Base-by-base conservation (phyloP, 1,140 invertebrate genomes). In the Drosophila equinoxialis region DNA sequence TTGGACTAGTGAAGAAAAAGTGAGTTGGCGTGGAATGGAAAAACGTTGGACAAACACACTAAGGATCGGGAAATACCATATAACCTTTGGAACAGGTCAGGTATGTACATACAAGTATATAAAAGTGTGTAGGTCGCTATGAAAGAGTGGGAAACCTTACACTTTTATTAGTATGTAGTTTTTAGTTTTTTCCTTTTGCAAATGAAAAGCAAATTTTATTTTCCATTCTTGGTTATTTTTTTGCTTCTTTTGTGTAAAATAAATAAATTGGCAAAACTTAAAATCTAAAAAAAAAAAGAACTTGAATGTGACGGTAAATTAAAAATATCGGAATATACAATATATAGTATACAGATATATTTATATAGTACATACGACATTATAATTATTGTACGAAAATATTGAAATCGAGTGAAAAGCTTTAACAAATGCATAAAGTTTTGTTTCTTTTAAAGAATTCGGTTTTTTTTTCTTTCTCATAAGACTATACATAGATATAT, bases 241-340 rank as follows among this genome's bases (percentile, higher is more conserved):
- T 30, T 30, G 0, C 6, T 30, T 30, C 6, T 30, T 30, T 30
- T 30, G 6, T 65, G 63, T 60, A 60, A 69, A 78, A 86, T 87
- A 87, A 87, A 87, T 87, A 87, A 71, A 70, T 77, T 57, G 66
- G 79, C 79, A 74, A 81, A 69, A 86, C 80, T 41, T 68, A 79
- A 77, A 67, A 60, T 48, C 68, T 86, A 75, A 65, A 58, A 63
- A 55, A 81, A 71, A 23, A 64, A 77, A 83, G 70, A 39, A 61
- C 65, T 79, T 81, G 79, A 84, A 79, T 84, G 72, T 74, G 73
- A 55, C 37, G 41, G n/a, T 64, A 45, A 48, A 42, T 64, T 48
- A 59, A 59, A 59, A 39, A 59, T 72, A 61, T 30, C 30, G 63
- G 66, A 79, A 65, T 68, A 70, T 64, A 67, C 76, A 69, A 69